Percentiles rank a stretch among this genome's conserved stretches.
Evolutionary conservation across 2,888 invertebrate genomes (phyloP).

Genomic region (Scelioninae gen. 1): DNA sequence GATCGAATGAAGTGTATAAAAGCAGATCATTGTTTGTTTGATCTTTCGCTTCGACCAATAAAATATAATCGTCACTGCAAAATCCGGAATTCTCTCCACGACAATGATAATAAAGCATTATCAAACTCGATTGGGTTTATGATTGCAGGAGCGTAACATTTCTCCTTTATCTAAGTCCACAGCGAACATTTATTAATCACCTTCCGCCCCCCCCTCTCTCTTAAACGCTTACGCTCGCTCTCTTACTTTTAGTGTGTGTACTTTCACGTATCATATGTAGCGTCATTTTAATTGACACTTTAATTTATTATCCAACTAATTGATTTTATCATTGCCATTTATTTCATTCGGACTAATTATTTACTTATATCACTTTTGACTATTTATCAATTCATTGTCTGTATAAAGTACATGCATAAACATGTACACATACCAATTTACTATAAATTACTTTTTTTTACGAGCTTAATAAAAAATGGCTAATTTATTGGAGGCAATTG

Average conservation of each 20-base stretch:
- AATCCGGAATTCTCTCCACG: constrained; percentile 24
- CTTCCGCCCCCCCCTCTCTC: constrained; percentile 16
- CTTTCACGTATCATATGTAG: constrained; percentile 52
- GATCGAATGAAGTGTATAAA: no score
- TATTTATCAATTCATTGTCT: constrained; percentile 40
- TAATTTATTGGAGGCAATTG: constrained; percentile 13
- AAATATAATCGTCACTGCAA: constrained; percentile 20
- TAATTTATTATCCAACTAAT: constrained; percentile 51
- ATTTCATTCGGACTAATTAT: constrained; percentile 42
- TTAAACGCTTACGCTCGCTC: constrained; percentile 8
- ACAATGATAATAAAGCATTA: constrained; percentile 40
- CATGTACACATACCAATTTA: constrained; percentile 12
- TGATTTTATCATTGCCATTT: constrained; percentile 52
- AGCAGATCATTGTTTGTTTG: constrained; percentile 2
- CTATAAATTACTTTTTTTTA: constrained; percentile 24
- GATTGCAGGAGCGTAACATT: constrained; percentile 10
- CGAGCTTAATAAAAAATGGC: constrained; percentile 6
- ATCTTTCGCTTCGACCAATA: constrained; percentile 23
- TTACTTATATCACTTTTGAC: constrained; percentile 39
- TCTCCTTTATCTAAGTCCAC: constrained; percentile 37
- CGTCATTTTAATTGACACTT: constrained; percentile 56
- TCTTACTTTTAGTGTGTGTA: constrained; percentile 16
- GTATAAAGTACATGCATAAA: constrained; percentile 18
- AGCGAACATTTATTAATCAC: constrained; percentile 31
- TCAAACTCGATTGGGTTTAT: constrained; percentile 25